Percentiles rank a stretch among this genome's conserved stretches.
Conservation (phyloP, 2,113 vertebrate species). For the Semnornis frantzii region DNA sequence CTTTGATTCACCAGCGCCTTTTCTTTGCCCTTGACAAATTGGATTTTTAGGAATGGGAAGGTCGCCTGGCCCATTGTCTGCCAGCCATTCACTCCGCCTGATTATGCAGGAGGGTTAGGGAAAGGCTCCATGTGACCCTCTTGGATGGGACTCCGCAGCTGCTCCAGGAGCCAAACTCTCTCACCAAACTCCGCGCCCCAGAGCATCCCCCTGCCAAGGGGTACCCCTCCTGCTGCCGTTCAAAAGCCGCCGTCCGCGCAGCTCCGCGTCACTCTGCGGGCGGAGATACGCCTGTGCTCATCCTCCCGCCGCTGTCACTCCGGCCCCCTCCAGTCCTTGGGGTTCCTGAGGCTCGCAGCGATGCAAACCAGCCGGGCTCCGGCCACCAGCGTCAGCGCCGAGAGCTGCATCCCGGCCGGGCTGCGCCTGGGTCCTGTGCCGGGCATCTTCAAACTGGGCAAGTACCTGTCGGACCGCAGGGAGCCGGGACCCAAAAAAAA, state of each 20-base stretch:
- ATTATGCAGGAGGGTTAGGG: slow-evolving; percentile 96
- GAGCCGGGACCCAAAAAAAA: slow-evolving; percentile 95
- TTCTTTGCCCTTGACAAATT: slow-evolving; percentile 99
- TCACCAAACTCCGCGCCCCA: slow-evolving; percentile 87
- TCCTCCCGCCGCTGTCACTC: slow-evolving; percentile 72
- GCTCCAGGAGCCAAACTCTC: slow-evolving; percentile 91
- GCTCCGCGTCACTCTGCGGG: slow-evolving; percentile 90
- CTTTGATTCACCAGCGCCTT: slow-evolving; percentile 97
- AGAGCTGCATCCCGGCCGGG: slow-evolving; percentile 93
- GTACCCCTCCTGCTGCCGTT: slow-evolving; percentile 83
- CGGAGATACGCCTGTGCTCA: slow-evolving; percentile 90
- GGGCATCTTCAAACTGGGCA: slow-evolving; percentile 94
- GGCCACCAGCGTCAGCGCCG: slow-evolving; percentile 89
- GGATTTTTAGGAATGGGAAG: slow-evolving; percentile 99
- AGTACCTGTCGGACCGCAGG: slow-evolving; percentile 95
- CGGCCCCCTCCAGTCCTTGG: slow-evolving; percentile 62
- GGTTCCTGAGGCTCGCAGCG: slow-evolving; percentile 77
- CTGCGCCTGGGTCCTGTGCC: slow-evolving; percentile 93
- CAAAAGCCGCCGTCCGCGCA: slow-evolving; percentile 90
- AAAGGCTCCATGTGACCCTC: slow-evolving; percentile 98
- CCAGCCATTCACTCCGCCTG: slow-evolving; percentile 93
- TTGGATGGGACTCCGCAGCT: slow-evolving; percentile 90
- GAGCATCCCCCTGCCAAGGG: slow-evolving; percentile 81
- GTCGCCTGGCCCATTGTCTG: slow-evolving; percentile 98
- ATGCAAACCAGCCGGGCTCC: slow-evolving; percentile 87